phyloP scores from a whole-genome alignment of 1,140 invertebrate species.

The Drosophila aff. region DNA sequence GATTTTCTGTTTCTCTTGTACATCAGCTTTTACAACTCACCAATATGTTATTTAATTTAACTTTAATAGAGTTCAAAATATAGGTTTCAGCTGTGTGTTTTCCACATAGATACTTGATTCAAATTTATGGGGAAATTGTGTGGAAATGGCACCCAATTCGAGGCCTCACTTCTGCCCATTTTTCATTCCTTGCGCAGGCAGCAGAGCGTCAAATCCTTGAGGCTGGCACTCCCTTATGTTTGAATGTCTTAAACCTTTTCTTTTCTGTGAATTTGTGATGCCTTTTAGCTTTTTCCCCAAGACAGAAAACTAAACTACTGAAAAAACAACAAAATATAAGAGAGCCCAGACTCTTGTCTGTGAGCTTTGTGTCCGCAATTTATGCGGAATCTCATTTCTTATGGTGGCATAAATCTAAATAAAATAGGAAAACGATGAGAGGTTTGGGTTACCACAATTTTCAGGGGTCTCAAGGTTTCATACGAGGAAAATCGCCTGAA shows the following conservation, averaged over 20 bases:
- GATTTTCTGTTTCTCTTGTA: neutral
- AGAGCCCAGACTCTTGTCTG: neutral
- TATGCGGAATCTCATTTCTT: constrained; percentile 2
- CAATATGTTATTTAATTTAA: neutral
- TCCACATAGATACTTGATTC: neutral
- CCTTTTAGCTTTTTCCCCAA: neutral
- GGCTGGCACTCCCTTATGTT: neutral
- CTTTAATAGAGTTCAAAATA: neutral
- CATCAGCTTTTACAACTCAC: neutral
- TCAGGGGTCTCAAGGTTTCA: neutral
- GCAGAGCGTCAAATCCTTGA: constrained; percentile 13
- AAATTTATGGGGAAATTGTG: constrained; percentile 13
- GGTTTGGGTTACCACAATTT: neutral
- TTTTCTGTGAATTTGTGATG: constrained; percentile 2
- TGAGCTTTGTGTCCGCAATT: neutral
- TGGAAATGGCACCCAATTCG: constrained; percentile 5
- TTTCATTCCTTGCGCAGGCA: constrained; percentile 6
- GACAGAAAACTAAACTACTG: constrained; percentile 1
- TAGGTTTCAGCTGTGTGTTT: neutral
- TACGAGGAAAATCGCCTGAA: neutral
- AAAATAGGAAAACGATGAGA: neutral
- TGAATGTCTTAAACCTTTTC: constrained; percentile 7
- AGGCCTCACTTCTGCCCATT: constrained; percentile 4
- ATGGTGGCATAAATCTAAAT: constrained; percentile 3
- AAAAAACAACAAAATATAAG: neutral